Base-by-base conservation (phyloP, 92 coral and sea anemone species). In the Siderastrea siderea region DNA sequence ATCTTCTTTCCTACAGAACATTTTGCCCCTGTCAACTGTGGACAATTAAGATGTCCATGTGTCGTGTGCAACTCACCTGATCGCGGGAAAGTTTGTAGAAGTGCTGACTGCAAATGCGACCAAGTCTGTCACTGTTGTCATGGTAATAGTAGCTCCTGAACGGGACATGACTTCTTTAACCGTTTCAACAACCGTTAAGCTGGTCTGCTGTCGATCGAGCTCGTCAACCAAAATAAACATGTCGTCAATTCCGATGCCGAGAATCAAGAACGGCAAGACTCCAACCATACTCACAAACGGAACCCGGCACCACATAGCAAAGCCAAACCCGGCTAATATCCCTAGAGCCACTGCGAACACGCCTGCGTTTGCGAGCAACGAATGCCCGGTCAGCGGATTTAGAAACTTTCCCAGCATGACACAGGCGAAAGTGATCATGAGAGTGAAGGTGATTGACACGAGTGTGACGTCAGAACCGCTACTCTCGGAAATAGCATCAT, bases 401-500 rank as follows among this genome's bases (percentile, higher is more conserved):
- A 26, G 38, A 26, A 26, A 26, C 38, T 26, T 26, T 26, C 38
- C 38, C 38, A 26, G 38, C 38, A 26, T 26, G 38, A 26, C 38
- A 26, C 38, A 26, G 38, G 38, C 38, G 38, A 26, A 26, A 26
- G 38, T 26, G 38, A 26, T 26, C 38, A 26, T 26, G 38, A 26
- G 38, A 26, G 38, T 26, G 38, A 26, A 26, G 38, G 38, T 26
- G 38, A 26, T 26, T 26, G 38, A 26, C 38, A 26, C 38, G 0
- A 26, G 38, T 26, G 38, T 26, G 38, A 26, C 38, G 38, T 26
- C 38, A 26, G 38, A 26, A 26, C 38, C 38, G 38, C 38, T 83
- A 51, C 99, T 96, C 68, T 96, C 98, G 4, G 96, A 67, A 5
- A 90, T 88, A 0, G 99, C 96, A 51, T 96, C 98, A 64, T 95